Base-by-base conservation (phyloP, 2,113 vertebrate species). In the Muntiacus reevesi region DNA sequence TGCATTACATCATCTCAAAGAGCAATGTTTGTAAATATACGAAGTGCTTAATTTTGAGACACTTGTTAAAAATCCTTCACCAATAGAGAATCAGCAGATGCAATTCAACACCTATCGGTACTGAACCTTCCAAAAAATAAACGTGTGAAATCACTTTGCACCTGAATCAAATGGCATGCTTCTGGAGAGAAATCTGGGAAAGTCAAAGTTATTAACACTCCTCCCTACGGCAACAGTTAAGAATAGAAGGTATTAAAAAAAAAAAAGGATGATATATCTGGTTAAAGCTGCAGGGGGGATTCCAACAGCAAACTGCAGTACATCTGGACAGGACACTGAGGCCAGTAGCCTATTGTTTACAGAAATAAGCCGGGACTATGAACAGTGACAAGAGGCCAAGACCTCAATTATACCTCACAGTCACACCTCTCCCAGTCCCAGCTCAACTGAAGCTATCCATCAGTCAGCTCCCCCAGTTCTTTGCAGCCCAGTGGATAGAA, bases 341-440 rank as follows among this genome's bases (percentile, higher is more conserved):
- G 95, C 85, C 96, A 95, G 74, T 94, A 50, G 87, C 64, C 89
- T 95, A 96, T 96, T 97, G 97, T 98, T 98, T 98, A 98, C 95
- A 97, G 97, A 98, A 98, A 97, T 54, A 97, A 50, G 50, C 74
- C 54, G 1, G 2, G 96, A 94, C 95, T 97, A 97, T 86, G 94
- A 97, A 97, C 84, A 93, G 79, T 95, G 93, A 98, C 97, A 97
- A 95, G 95, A 97, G 85, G 97, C 97, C 95, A 97, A 95, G 93
- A 98, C 96, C 97, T 96, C 95, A 96, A 76, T 97, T 96, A 92
- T 87, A 97, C 97, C 95, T 98, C 96, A 71, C 30, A 96, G 97
- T 81, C 96, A 97, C 81, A 95, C 93, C 93, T 97, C 93, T 98
- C 95, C 94, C 97, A 91, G 89, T 82, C 67, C 93, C 84, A 91